Evolutionary conservation across 1,140 invertebrate species (phyloP).

Genomic region (Cyclargus thomasi): DNA sequence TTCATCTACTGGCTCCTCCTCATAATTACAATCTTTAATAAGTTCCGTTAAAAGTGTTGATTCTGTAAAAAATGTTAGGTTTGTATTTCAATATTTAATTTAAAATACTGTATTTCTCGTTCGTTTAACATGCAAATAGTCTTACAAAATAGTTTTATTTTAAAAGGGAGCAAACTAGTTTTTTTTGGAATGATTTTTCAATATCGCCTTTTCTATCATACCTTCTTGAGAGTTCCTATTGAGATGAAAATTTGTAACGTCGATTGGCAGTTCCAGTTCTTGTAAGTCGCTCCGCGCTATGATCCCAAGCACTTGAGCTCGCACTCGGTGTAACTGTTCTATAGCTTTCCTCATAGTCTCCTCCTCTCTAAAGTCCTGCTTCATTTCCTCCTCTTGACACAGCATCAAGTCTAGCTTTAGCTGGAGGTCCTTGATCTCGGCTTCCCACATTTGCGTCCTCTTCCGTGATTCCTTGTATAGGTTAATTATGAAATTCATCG

Average conservation of each 20-base stretch:
- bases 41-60: constrained; percentile 46
- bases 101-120: too few relatives aligned
- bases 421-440: constrained; percentile 54
- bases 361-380: constrained; percentile 29
- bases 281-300: constrained; percentile 46
- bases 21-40: constrained; percentile 45
- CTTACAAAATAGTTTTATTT: not conserved
- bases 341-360: constrained; percentile 34
- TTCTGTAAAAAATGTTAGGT: constrained; percentile 52
- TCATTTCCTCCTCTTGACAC: constrained; percentile 45
- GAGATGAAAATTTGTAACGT: constrained; percentile 27
- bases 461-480: constrained; percentile 43
- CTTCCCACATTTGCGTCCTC: constrained; percentile 41
- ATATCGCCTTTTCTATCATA: constrained; percentile 15
- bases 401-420: constrained; percentile 57
- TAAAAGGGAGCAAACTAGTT: too few relatives aligned
- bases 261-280: constrained; percentile 19
- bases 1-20: constrained; percentile 28
- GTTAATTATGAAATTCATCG: constrained; percentile 49
- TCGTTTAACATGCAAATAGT: not conserved
- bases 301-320: constrained; percentile 43
- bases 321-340: constrained; percentile 40
- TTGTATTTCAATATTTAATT: not conserved
- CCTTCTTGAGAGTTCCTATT: constrained; percentile 39
- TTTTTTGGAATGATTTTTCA: too few relatives aligned